Percentiles rank a stretch among this genome's conserved stretches.
Conservation (phyloP, 2,888 invertebrate genomes). For the Autographa pulchrina region DNA sequence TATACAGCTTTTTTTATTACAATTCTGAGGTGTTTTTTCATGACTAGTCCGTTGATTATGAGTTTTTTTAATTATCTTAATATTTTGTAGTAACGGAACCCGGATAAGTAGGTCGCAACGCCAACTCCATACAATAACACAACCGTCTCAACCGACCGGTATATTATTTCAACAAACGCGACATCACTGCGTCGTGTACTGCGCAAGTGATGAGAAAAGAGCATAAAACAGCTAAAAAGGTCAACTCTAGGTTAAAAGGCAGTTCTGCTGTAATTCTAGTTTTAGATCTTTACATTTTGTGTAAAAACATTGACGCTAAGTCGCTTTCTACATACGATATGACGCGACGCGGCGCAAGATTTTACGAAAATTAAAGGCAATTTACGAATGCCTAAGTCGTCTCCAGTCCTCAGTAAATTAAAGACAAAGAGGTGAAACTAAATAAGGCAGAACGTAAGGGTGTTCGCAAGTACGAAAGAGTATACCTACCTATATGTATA, state of each 20-base stretch:
- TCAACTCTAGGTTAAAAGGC: neutral
- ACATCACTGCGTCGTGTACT: conserved; percentile 22
- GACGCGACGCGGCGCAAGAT: no score
- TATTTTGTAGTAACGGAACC: conserved; percentile 6
- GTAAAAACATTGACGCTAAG: no score
- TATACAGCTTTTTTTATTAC: neutral
- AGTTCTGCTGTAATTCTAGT: neutral
- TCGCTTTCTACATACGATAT: no score
- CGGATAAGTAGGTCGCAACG: conserved; percentile 15
- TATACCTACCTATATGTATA: conserved; percentile 17
- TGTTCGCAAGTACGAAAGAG: conserved; percentile 33
- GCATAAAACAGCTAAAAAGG: neutral
- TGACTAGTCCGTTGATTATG: neutral
- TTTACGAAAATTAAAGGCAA: neutral
- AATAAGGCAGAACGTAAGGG: conserved; percentile 46
- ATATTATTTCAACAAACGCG: conserved; percentile 40
- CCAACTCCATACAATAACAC: conserved; percentile 29
- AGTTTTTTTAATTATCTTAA: neutral
- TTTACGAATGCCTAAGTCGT: conserved; percentile 7
- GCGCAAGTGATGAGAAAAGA: conserved; percentile 31
- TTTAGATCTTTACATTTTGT: neutral
- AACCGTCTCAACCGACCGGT: conserved; percentile 19
- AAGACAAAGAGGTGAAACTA: conserved; percentile 45
- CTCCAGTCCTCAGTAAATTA: conserved; percentile 38
- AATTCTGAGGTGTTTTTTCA: neutral